Percentiles rank a stretch among this genome's conserved stretches.
Conservation (phyloP, 2,888 invertebrate genomes). For the Pseudoips prasinana region DNA sequence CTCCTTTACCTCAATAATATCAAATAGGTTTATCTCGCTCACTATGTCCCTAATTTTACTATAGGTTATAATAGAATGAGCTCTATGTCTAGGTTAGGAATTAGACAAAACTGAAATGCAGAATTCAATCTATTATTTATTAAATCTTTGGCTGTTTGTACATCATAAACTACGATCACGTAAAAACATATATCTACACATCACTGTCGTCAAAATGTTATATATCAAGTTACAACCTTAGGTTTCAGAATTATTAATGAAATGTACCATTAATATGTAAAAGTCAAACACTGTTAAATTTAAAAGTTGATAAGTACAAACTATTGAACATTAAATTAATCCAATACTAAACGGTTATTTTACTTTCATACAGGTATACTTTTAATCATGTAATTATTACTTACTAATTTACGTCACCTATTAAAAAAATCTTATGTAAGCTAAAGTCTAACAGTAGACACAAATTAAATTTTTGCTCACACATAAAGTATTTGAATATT, state of each 20-base stretch:
- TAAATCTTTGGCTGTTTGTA: conserved; percentile 73
- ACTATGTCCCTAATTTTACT: too few species aligned
- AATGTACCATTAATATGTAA: conserved; percentile 38
- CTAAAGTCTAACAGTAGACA: conserved; percentile 3
- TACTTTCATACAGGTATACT: conserved; percentile 5
- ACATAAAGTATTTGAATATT: too few species aligned
- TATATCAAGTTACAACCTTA: conserved; percentile 79
- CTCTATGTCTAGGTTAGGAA: too few species aligned
- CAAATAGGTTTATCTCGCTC: too few species aligned
- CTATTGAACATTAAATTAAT: conserved; percentile 32
- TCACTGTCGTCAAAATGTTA: conserved; percentile 65
- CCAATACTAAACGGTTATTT: conserved; percentile 12
- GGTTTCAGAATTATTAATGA: conserved; percentile 67
- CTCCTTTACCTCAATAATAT: too few species aligned
- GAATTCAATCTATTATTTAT: conserved; percentile 68
- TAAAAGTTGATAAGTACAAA: conserved; percentile 23
- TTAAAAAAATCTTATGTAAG: conserved; percentile 1
- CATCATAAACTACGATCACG: conserved; percentile 74
- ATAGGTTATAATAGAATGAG: too few species aligned
- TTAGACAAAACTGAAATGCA: too few species aligned
- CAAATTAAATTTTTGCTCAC: too few species aligned
- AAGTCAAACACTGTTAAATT: conserved; percentile 21
- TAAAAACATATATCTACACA: conserved; percentile 74
- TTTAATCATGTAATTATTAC: too few species aligned
- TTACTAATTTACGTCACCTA: too few species aligned